Base-by-base conservation (phyloP, 1,140 invertebrate species). In the Lysiphlebus fabarum region DNA sequence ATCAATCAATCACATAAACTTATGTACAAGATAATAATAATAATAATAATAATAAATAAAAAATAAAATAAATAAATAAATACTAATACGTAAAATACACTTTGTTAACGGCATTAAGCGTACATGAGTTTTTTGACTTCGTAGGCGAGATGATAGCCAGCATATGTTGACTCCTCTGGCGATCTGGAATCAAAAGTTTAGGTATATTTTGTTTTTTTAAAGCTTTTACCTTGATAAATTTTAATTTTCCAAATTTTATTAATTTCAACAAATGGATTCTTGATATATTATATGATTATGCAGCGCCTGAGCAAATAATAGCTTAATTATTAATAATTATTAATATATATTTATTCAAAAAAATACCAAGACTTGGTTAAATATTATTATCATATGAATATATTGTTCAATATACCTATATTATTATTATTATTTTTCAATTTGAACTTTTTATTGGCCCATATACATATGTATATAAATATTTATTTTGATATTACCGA, bases 101-200 rank as follows among this genome's bases (percentile, higher is more conserved):
- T 68, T 66, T 74, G 71, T 74, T 80, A 79, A 77, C 76, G 69
- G 76, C 81, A 81, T 55, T 78, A 86, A 85, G 88, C 91, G 86
- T 95, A 96, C 94, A 96, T 96, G 87, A 96, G 92, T 86, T 96
- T 96, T 92, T 96, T 96, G 84, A 96, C 93, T 94, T 96, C 93
- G 87, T 96, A 96, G 86, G 93, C 92, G 84, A 96, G 91, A 87
- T 96, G 93, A 87, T 95, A 95, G 83, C 92, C 92, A 85, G 92
- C 89, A 85, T 93, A 92, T 84, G 89, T 86, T 81, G 88, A 88
- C 83, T 90, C 89, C 83, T 95, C 92, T 84, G 87, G 83, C 83
- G 86, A 86, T 86, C 88, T 88, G 85, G 82, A 87, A 87, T 82
- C 76, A 84, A 76, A 75, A 75, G 68, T 67, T 71, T 67, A 70